These are phyloP conservation scores for Propithecus deckenii DNA, from an alignment of 2,797 vertebrate genomes.

Conservation along the genomic window DNA sequence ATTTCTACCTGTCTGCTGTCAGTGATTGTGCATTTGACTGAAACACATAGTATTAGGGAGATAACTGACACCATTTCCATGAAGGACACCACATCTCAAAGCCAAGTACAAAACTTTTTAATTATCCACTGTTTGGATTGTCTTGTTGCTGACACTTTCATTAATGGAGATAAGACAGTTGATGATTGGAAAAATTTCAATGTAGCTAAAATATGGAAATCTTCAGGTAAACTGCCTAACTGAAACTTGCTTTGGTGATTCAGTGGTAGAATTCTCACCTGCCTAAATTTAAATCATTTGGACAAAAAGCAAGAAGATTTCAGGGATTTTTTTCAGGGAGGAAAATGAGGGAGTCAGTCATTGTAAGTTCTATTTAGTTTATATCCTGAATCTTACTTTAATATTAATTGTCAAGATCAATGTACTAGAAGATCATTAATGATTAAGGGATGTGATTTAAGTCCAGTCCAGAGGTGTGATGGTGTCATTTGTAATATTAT, in stretches of 20 bases:
- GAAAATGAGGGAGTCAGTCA: fast-evolving
- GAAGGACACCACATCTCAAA: background rate
- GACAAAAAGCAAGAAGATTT: background rate
- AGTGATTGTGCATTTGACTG: background rate
- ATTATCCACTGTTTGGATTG: background rate
- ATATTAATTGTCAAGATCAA: background rate
- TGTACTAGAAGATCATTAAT: background rate
- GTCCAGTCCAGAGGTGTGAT: background rate
- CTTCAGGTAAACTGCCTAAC: background rate
- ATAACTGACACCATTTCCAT: background rate
- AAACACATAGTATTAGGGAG: background rate
- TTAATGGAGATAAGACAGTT: background rate
- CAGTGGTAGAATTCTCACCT: background rate
- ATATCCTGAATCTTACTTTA: background rate
- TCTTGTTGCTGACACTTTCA: background rate
- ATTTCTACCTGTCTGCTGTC: background rate
- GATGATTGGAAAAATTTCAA: background rate
- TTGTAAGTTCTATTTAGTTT: background rate
- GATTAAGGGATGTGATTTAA: background rate
- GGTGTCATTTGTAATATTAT: background rate
- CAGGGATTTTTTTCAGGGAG: background rate
- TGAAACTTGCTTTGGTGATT: background rate
- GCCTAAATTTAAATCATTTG: background rate
- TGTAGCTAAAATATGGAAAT: background rate
- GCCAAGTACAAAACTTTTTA: background rate